Evolutionary conservation across 35 echinoderm and acorn worm species (phyloP).

Genomic region (Anneissia japonica): DNA sequence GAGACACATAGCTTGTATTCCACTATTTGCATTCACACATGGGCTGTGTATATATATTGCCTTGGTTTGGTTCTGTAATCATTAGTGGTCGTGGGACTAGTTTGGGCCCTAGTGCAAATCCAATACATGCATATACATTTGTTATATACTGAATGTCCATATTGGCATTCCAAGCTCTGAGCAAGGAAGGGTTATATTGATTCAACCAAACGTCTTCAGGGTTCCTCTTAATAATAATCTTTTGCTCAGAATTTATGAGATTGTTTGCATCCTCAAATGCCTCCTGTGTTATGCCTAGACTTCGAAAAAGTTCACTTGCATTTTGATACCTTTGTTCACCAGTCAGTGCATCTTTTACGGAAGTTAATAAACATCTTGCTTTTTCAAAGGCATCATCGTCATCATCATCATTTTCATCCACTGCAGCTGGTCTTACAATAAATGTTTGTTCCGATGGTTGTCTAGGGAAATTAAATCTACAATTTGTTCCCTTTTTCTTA

Average conservation of each 20-base stretch:
- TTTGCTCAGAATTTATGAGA: conserved; percentile 16
- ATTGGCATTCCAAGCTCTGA: conserved; percentile 56
- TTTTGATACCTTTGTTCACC: neutral
- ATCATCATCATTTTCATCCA: neutral
- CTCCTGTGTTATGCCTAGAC: conserved; percentile 31
- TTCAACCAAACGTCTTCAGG: conserved; percentile 26
- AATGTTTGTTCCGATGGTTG: conserved; percentile 50
- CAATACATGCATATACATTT: conserved; percentile 48
- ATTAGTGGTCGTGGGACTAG: no score
- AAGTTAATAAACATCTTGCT: conserved; percentile 11
- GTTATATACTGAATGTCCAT: conserved; percentile 63
- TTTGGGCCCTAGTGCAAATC: no score
- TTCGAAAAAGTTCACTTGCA: neutral
- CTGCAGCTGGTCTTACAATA: conserved; percentile 15
- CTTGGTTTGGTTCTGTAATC: no score
- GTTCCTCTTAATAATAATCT: conserved; percentile 17
- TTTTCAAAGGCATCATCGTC: neutral
- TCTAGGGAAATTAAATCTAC: conserved; percentile 72
- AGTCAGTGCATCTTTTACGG: neutral
- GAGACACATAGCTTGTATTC: no score
- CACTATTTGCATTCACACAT: no score
- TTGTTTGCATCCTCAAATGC: conserved; percentile 39
- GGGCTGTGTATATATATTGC: no score
- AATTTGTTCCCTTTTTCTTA: conserved; percentile 54
- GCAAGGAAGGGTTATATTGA: conserved; percentile 6